Percentiles rank a stretch among this genome's conserved stretches.
phyloP scores from a whole-genome alignment of 2,113 vertebrate species.

The Gavia stellata region DNA sequence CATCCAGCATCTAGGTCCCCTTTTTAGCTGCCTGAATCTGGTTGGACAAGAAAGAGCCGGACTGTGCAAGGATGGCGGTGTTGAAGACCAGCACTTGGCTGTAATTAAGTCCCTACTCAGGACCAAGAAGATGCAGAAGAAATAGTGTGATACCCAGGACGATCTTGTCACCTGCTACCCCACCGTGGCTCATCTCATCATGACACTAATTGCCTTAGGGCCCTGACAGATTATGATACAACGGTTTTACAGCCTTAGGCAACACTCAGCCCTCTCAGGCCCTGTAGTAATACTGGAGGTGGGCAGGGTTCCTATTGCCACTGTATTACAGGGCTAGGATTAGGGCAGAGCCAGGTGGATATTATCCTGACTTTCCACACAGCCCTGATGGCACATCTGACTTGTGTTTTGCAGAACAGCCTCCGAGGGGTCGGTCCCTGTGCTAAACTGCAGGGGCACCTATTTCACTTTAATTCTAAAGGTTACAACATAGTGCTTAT shows the following conservation, averaged over 20 bases:
- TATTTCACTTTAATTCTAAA: constrained; percentile 1
- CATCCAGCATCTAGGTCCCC: not conserved
- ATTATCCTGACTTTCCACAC: not conserved
- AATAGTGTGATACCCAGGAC: not conserved
- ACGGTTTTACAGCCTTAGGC: not conserved
- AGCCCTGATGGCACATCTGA: not conserved
- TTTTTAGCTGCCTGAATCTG: not conserved
- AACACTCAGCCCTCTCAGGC: not conserved
- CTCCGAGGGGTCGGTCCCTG: no score
- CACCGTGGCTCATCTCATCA: not conserved
- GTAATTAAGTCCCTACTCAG: not conserved
- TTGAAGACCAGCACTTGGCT: not conserved
- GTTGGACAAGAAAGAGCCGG: not conserved
- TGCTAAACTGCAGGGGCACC: not conserved
- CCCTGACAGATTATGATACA: not conserved
- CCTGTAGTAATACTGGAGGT: not conserved
- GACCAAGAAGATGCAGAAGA: not conserved
- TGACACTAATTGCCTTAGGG: not conserved
- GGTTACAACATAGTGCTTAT: not conserved
- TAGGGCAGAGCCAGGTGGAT: not conserved
- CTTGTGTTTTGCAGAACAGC: not conserved
- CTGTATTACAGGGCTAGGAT: not conserved
- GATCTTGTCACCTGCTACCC: not conserved
- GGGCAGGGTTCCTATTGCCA: not conserved
- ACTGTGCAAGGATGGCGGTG: not conserved